Evolutionary conservation across 2,888 invertebrate genomes (phyloP).

Genomic region (Nephrotoma guestfalica): DNA sequence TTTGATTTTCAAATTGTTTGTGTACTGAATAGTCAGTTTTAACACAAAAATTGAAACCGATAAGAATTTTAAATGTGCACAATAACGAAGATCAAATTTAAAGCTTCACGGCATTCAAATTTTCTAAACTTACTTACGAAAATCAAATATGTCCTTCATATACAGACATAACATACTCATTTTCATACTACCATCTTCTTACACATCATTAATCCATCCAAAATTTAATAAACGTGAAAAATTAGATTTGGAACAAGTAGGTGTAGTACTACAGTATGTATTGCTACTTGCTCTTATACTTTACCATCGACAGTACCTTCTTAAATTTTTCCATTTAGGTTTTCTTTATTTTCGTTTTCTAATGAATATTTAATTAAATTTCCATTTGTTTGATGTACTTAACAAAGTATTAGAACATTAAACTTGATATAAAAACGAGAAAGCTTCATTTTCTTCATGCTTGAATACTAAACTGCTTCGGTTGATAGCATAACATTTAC

Average conservation of each 20-base stretch:
- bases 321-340: not conserved
- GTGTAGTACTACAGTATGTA: not conserved
- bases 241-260: not conserved
- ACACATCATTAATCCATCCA: not conserved
- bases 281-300: not conserved
- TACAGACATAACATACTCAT: no score
- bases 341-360: not conserved
- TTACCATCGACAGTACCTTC: not conserved
- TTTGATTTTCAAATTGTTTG: no score
- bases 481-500: not conserved
- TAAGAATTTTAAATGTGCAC: no score
- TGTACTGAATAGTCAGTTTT: no score
- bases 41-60: no score
- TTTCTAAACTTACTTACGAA: no score
- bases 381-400: not conserved
- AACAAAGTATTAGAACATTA: not conserved
- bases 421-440: not conserved
- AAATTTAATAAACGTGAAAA: not conserved
- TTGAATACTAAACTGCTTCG: not conserved
- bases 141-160: no score
- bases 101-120: no score
- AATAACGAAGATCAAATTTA: no score
- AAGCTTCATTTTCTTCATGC: not conserved
- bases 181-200: not conserved
- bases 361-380: not conserved